Conservation (phyloP, 2,113 vertebrate species). For the Pitta sordida region DNA sequence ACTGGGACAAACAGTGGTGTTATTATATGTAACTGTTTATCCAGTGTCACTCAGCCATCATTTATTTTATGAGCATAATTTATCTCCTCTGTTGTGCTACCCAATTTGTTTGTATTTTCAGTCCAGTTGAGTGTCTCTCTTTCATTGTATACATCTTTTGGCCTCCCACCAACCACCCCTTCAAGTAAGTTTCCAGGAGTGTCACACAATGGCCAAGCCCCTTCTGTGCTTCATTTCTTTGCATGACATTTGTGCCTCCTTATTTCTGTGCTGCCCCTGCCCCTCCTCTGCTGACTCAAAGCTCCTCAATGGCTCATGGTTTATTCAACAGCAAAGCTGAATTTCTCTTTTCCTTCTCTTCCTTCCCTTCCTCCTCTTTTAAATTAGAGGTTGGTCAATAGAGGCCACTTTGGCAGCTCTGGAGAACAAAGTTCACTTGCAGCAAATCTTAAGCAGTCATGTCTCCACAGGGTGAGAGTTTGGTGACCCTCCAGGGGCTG, state of each 20-base stretch:
- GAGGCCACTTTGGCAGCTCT: not conserved
- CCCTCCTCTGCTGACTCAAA: not conserved
- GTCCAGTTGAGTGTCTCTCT: not conserved
- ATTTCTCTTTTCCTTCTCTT: slow-evolving; percentile 5
- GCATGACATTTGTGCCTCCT: not conserved
- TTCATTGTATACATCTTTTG: not conserved
- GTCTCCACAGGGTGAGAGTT: not conserved
- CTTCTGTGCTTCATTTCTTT: not conserved
- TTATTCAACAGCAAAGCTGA: slow-evolving; percentile 57
- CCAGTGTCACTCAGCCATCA: slow-evolving; percentile 15
- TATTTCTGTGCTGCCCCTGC: not conserved
- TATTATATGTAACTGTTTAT: slow-evolving; percentile 35
- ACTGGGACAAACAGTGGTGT: slow-evolving; percentile 13
- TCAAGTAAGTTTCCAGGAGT: slow-evolving; percentile 25
- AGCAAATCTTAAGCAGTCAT: not conserved
- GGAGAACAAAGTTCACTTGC: not conserved
- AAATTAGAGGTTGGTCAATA: not conserved
- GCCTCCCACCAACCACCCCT: slow-evolving; percentile 27
- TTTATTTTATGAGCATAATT: slow-evolving; percentile 40
- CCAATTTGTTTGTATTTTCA: slow-evolving; percentile 50
- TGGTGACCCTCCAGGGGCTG: not conserved
- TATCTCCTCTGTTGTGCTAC: slow-evolving; percentile 15
- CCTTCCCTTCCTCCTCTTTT: not conserved
- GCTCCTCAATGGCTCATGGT: slow-evolving; percentile 49
- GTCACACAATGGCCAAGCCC: not conserved